phyloP scores from a whole-genome alignment of 2,888 invertebrate species.

The Meiosimyza decipiens region DNA sequence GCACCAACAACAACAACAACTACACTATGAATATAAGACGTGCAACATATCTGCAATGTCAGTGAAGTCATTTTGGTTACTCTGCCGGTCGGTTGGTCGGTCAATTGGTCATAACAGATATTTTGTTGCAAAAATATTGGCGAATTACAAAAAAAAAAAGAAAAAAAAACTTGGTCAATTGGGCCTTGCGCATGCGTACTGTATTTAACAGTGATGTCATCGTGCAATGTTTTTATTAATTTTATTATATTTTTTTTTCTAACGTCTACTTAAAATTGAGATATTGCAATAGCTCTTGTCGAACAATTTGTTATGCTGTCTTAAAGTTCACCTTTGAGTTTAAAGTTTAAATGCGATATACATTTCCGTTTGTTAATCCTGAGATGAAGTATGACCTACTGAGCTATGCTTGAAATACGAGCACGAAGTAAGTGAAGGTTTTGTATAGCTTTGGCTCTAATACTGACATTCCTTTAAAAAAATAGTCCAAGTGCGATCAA shows the following conservation, averaged over 20 bases:
- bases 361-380: too few species aligned
- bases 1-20: conserved; percentile 10
- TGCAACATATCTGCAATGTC: conserved; percentile 23
- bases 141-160: neutral
- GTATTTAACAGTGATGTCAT: conserved; percentile 38
- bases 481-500: too few species aligned
- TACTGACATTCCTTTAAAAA: too few species aligned
- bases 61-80: conserved; percentile 22
- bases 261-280: neutral
- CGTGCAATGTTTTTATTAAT: conserved; percentile 6
- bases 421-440: too few species aligned
- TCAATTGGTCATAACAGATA: conserved; percentile 18
- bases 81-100: conserved; percentile 11
- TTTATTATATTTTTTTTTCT: too few species aligned
- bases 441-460: too few species aligned
- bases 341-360: too few species aligned
- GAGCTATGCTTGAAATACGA: too few species aligned
- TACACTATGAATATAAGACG: neutral
- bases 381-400: too few species aligned
- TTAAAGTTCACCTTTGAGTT: too few species aligned
- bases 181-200: conserved; percentile 33
- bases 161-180: conserved; percentile 24
- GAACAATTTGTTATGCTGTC: too few species aligned
- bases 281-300: neutral
- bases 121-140: neutral